Base-by-base conservation (phyloP, 2,888 invertebrate genomes). In the Unio pictorum region DNA sequence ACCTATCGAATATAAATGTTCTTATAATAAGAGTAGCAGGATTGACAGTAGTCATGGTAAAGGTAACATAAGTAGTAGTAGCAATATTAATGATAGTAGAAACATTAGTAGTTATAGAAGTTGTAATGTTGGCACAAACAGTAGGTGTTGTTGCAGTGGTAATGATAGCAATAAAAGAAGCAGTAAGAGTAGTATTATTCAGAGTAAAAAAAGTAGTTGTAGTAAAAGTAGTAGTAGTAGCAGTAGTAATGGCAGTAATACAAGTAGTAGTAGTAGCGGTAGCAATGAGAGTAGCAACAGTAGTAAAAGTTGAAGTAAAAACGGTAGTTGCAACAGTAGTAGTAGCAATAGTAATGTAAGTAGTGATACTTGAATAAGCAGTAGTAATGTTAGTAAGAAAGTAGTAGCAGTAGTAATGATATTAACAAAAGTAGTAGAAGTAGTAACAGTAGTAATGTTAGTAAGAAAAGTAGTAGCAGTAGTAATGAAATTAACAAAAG, bases 181-280 rank as follows among this genome's bases (percentile, higher is more conserved):
- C 57, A 57, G 61, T 61, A 61, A 34, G 45, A 30, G 61, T 61
- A 54, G 45, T 34, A 34, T 26, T 62, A 55, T 26, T 61, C 26
- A 34, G 63, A 61, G 45, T 56, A 61, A 34, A 30, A 61, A 34
- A n/a, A 61, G 61, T 61, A 61, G 45, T 66, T 28, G 28, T 28
- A 30, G 61, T 54, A 61, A 17, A 20, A 61, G 20, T 61, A 61
- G 61, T 61, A 28, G 3, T 45, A 61, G 61, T 61, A 61, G 61
- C 64, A 63, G 45, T n/a, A 61, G 61, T 45, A 61, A 34, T 61
- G 34, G 61, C 34, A 61, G 61, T 66, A 61, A n/a, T 54, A 54
- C 20, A 45, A 56, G 66, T 34, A 66, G 60, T 59, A 34, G 23
- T 23, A 23, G 23, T 23, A 23, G 23, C 23, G 23, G 23, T 23